Evolutionary conservation across 23 tunicate genomes (phyloP), one percentile per base, ranked within the genome.

Genomic region (Corella eumyota): DNA sequence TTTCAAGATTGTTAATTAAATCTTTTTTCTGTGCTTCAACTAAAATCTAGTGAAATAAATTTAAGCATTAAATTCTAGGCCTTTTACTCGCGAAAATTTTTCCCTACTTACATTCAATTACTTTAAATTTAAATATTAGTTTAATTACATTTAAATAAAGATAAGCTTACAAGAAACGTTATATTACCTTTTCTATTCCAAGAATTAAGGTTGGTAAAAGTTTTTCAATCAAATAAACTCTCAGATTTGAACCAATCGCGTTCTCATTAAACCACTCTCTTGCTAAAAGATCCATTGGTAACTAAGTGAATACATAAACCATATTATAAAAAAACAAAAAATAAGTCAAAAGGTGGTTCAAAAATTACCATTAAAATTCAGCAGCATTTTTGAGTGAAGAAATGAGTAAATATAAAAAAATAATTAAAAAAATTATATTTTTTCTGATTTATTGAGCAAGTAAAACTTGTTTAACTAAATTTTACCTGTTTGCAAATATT

Each of bases 231-330:
- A 84, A 35, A 49, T 84, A 84, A 32, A 84, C 72, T 36, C 94
- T 55, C 23, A 69, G 26, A 29, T 84, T 83, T 25, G 78, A 73
- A 17, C 46, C 57, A 25, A 59, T 54, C 29, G 60, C 19, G 50
- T 76, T 79, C 21, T 68, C 80, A 63, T 38, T 84, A 31, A 84
- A 84, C 94, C 94, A 84, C 29, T 84, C 94, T 34, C 44, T 21
- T 11, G 94, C 78, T 6, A 84, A 68, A 30, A 76, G 34, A 36
- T 84, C 94, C 78, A 84, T 69, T 3, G 94, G 83, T 6, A 84
- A 27, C 94, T 84, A 60, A 35, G 36, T 13, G 46, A n/a, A n/a
- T n/a, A n/a, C n/a, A n/a, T n/a, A 15, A 53, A 53, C 23, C 19
- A 53, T 17, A n/a, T n/a, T n/a, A n/a, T n/a, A n/a, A n/a, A n/a